These are phyloP conservation scores for Danio jaintianensis DNA, from an alignment of 2,797 vertebrate species.

Conservation along the genomic window DNA sequence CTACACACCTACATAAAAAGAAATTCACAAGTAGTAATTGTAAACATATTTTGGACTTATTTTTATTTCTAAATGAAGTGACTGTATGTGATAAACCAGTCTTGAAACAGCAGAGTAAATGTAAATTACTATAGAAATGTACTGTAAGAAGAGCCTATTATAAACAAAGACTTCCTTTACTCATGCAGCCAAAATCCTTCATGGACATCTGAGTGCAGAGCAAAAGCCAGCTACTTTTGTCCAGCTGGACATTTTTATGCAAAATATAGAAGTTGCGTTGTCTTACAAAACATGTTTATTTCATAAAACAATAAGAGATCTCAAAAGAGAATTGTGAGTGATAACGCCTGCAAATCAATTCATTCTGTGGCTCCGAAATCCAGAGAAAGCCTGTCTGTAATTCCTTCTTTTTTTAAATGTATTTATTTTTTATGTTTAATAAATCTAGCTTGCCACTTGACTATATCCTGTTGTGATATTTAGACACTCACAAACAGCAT, in stretches of 20 bases:
- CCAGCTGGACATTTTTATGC: slow-evolving; percentile 11
- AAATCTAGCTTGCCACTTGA: background rate
- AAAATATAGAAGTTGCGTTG: background rate
- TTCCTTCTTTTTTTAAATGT: background rate
- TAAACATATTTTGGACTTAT: background rate
- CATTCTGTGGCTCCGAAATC: background rate
- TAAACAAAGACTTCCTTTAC: slow-evolving; percentile 62
- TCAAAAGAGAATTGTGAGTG: background rate
- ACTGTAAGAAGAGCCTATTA: slow-evolving; percentile 51
- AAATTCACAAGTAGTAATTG: background rate
- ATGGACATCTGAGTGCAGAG: slow-evolving; percentile 44
- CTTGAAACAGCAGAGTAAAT: slow-evolving; percentile 55
- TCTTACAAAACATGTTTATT: background rate
- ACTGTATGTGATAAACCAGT: slow-evolving; percentile 48
- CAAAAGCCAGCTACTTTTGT: slow-evolving; percentile 33
- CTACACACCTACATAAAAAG: too few species aligned
- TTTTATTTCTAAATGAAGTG: slow-evolving; percentile 38
- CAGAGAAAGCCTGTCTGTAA: background rate
- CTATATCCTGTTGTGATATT: background rate
- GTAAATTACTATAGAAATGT: slow-evolving; percentile 57
- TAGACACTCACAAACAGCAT: background rate
- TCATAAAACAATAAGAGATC: background rate
- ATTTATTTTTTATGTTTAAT: background rate
- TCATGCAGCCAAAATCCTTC: slow-evolving; percentile 54
- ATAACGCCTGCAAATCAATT: background rate